Conservation (phyloP, 2,113 vertebrate species). For the Haemorhous mexicanus region DNA sequence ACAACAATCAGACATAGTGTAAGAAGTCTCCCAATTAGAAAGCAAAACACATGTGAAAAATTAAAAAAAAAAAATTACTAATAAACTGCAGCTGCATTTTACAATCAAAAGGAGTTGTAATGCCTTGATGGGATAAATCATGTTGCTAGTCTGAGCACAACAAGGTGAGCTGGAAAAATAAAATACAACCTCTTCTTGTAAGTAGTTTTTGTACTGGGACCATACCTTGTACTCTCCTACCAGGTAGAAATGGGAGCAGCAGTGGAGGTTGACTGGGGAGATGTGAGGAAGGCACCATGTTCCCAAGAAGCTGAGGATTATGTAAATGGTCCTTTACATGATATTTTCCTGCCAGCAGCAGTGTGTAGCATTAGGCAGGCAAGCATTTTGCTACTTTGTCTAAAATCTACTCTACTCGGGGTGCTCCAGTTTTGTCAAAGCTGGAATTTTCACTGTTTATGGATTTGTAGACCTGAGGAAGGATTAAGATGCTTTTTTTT, state of each 20-base stretch:
- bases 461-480: not conserved
- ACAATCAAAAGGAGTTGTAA: slow-evolving; percentile 27
- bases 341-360: not conserved
- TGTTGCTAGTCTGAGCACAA: slow-evolving; percentile 29
- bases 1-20: not conserved
- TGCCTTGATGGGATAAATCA: slow-evolving; percentile 41
- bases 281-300: not conserved
- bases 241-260: not conserved
- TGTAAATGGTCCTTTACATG: accelerated
- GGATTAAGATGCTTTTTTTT: not conserved
- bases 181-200: slow-evolving; percentile 40
- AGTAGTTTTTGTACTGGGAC: slow-evolving; percentile 15
- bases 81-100: slow-evolving; percentile 2
- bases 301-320: not conserved
- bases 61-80: not conserved
- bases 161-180: slow-evolving; percentile 45
- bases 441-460: not conserved
- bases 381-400: not conserved
- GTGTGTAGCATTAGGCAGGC: not conserved
- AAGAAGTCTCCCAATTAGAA: not conserved
- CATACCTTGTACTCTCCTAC: not conserved
- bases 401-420: not conserved
- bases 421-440: not conserved
- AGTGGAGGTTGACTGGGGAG: not conserved
- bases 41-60: not conserved